Base-by-base conservation (phyloP, 2,888 invertebrate species). In the Ormyrus rosae region DNA sequence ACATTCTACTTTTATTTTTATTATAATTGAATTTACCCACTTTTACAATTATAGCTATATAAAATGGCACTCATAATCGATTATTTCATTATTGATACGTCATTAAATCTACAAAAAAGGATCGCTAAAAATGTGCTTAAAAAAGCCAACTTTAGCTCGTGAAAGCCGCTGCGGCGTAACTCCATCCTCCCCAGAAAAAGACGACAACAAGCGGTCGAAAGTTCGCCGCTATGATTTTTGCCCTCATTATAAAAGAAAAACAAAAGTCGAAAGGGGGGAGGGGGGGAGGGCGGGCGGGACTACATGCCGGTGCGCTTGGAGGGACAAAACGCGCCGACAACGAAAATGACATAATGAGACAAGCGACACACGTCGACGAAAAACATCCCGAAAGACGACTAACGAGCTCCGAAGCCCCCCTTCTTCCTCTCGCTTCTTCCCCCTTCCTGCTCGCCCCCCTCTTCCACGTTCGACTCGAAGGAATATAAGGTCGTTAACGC, bases 331-430 rank as follows among this genome's bases (percentile, higher is more conserved):
- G 53, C 55, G 11, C 9, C 71, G 65, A 56, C 34, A 34, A 34
- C 34, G 34, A 80, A 76, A 80, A 76, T 80, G 71, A 80, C 80
- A 80, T 80, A 80, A 80, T 71, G 75, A 79, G 72, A 69, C 79
- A 68, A 55, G 61, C 46, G 67, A 48, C 69, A 65, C 58, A 70
- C 68, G 34, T 61, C 51, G 67, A 61, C 13, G 72, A 71, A 60
- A 76, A 71, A 71, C 67, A 61, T 70, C 46, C 48, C 80, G 55
- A 51, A 72, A 67, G 72, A 61, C 69, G 64, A 63, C 61, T 75
- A 80, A 80, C 67, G 75, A 80, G 73, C 56, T 56, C 63, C 46
- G 19, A 53, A 48, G 68, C 48, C 53, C 61, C 2, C 5, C 11
- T 3, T 11, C 13, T 9, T 9, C n/a, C n/a, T 50, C 67, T 13